Evolutionary conservation across 2,113 vertebrate genomes (phyloP), one percentile per base, ranked within the genome.

Genomic region (Rhinogobius similis): DNA sequence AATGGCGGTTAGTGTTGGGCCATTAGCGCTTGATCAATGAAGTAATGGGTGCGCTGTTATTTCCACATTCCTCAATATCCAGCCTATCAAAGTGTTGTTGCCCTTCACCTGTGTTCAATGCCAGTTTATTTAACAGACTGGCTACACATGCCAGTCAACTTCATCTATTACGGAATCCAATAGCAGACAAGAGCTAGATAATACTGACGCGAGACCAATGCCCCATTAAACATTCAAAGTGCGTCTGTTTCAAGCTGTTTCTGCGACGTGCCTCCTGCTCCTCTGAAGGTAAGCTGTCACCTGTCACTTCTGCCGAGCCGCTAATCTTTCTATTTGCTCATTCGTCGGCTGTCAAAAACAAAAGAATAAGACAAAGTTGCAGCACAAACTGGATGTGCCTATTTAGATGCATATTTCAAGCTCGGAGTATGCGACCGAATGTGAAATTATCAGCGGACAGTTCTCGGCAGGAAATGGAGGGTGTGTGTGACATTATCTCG

Each of bases 271-370:
- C 63, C 76, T 44, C 53, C 65, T 66, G 61, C 72, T 62, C 27
- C 53, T 70, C 5, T 77, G 70, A 86, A 72, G 64, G 52, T 66
- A 32, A 69, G 36, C 43, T 71, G 72, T 78, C 76, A 82, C 43
- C 65, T 80, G 75, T 70, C 73, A 76, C 62, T 48, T 76, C n/a
- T 73, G 43, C 27, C 72, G 63, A 71, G 50, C 59, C 56, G 39
- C 39, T 50, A 71, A 82, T 70, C 62, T 70, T 68, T 79, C 50
- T 55, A 71, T 83, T 72, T 82, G 29, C 56, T 73, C 78, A 72
- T 70, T 41, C 67, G 23, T 14, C 41, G 20, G 16, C 38, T 70
- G 71, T 36, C 27, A 12, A 59, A 62, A n/a, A 63, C 27, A 4
- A 61, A 58, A 38, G n/a, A 64, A 29, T 9, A 44, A 41, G 36